Evolutionary conservation across 2,888 invertebrate genomes (phyloP), one percentile per base, ranked within the genome.

Genomic region (Germaria angustata): DNA sequence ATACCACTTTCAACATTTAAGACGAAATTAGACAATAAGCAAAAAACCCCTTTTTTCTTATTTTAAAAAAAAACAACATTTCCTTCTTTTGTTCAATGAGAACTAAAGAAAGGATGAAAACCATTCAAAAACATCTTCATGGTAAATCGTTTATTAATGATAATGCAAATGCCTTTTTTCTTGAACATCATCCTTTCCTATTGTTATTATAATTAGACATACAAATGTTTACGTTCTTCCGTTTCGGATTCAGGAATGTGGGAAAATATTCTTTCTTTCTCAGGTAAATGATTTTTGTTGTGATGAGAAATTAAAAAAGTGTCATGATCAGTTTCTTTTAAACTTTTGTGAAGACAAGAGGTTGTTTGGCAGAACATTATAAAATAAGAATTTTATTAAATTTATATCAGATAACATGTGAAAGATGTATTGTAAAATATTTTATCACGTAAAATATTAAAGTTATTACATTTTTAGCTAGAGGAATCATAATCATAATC

Each of bases 181-280:
- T 46, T 28, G 13, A 15, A 44, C 39, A 66, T 17, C 39, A 49
- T 68, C 39, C 41, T 46, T 84, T 80, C 84, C 75, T 44, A 71
- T 86, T 86, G 86, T 86, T 82, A 86, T 86, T 85, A 73, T 86
- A 86, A 86, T 86, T 86, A 86, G 86, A 79, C 83, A 36, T 85
- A 85, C 85, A 84, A 61, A 63, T 77, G 49, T 59, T 59, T 36
- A 15, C 24, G 39, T 22, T 57, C 77, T 84, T 80, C 72, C 80
- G 73, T 69, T 77, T 22, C 13, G 22, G 32, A 44, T n/a, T 51
- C 9, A 44, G 28, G n/a, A 22, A 15, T 8, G 13, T 13, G 3
- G 28, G 28, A 57, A 65, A 13, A 3, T 11, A 39, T 28, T 8
- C n/a, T 34, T 44, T 8, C 39, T 49, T 24, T 68, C 32, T 68